Percentiles rank a stretch among this genome's conserved stretches.
These are phyloP conservation scores for Spea multiplicata DNA, from an alignment of 2,113 vertebrate species.

Conservation along the genomic window DNA sequence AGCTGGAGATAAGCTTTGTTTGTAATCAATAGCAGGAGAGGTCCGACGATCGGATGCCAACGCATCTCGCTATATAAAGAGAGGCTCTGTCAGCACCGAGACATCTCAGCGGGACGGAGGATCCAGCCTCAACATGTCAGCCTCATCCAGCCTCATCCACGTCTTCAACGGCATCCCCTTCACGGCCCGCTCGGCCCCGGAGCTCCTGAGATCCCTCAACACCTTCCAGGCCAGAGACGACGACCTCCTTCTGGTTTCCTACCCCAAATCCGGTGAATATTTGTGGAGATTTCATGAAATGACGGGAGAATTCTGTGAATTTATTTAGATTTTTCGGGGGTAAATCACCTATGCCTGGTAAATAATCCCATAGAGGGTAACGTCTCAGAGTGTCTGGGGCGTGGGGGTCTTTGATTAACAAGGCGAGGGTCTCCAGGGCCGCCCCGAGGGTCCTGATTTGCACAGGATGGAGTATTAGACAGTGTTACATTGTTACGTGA, in stretches of 20 bases:
- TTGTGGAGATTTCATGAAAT: too few species aligned
- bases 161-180: slow-evolving; percentile 65
- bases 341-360: too few species aligned
- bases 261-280: slow-evolving; percentile 69
- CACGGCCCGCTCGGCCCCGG: slow-evolving; percentile 60
- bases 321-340: too few species aligned
- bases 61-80: not conserved
- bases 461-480: too few species aligned
- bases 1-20: slow-evolving; percentile 20
- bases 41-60: not conserved
- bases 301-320: too few species aligned
- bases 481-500: too few species aligned
- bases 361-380: too few species aligned
- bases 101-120: not conserved
- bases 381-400: too few species aligned
- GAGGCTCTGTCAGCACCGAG: not conserved
- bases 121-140: slow-evolving; percentile 3
- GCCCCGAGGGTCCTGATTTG: too few species aligned
- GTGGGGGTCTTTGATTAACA: too few species aligned
- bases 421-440: too few species aligned
- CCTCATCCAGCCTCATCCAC: slow-evolving; percentile 51
- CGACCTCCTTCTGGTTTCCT: slow-evolving; percentile 70
- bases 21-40: not conserved
- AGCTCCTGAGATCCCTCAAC: slow-evolving; percentile 62
- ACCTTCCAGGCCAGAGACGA: slow-evolving; percentile 67